Conservation (phyloP, 2,113 vertebrate genomes). For the Pomatostomus ruficeps region DNA sequence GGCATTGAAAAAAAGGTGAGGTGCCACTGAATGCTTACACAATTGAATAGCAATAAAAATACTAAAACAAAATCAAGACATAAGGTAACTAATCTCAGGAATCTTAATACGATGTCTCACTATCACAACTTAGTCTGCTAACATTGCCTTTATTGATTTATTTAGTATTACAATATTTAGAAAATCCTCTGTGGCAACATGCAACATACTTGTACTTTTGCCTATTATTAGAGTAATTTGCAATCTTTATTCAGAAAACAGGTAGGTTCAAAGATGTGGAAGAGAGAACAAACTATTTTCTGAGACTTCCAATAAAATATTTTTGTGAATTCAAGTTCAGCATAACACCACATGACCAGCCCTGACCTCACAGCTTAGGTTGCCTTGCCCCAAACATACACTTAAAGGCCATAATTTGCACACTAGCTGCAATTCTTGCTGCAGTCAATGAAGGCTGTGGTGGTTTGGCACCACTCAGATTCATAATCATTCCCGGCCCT, state of each 20-base stretch:
- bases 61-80: not conserved
- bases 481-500: not conserved
- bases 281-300: not conserved
- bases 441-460: not conserved
- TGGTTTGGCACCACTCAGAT: not conserved
- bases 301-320: not conserved
- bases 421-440: not conserved
- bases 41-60: not conserved
- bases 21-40: not conserved
- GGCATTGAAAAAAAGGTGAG: not conserved
- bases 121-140: not conserved
- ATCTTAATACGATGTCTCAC: not conserved
- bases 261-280: not conserved
- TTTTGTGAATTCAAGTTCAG: not conserved
- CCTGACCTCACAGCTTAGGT: not conserved
- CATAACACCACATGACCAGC: not conserved
- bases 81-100: not conserved
- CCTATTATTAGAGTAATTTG: not conserved
- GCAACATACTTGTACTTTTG: not conserved
- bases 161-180: not conserved
- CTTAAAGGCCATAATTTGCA: not conserved
- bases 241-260: not conserved
- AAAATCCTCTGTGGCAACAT: not conserved
- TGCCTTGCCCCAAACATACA: not conserved
- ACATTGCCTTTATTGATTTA: not conserved